Conservation (phyloP, 1,140 invertebrate species). For the Caenorhabditis latens region DNA sequence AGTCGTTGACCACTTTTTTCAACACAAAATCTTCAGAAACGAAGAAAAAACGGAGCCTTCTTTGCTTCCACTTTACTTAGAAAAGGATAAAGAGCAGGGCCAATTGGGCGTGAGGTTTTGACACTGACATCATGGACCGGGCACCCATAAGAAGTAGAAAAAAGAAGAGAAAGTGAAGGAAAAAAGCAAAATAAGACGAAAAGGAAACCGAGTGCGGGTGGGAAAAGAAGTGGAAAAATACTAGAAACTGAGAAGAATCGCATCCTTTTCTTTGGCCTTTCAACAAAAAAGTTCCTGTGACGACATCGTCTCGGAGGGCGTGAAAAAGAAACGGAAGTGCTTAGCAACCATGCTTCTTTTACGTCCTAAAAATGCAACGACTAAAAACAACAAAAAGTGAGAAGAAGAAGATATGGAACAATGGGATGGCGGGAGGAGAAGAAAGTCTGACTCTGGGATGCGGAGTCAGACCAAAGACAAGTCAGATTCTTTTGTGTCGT, state of each 20-base stretch:
- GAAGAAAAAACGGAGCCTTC: neutral
- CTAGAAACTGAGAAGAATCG: slow-evolving; percentile 46
- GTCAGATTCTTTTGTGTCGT: neutral
- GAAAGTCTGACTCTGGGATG: slow-evolving; percentile 11
- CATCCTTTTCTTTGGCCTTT: slow-evolving; percentile 40
- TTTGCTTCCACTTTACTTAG: slow-evolving; percentile 45
- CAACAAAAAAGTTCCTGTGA: slow-evolving; percentile 56
- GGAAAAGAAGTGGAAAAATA: slow-evolving; percentile 25
- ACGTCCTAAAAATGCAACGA: slow-evolving; percentile 28
- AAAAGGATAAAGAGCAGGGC: slow-evolving; percentile 48
- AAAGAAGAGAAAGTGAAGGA: neutral
- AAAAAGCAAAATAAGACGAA: slow-evolving; percentile 38
- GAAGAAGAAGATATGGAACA: slow-evolving; percentile 10
- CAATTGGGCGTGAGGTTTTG: slow-evolving; percentile 45
- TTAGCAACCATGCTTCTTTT: slow-evolving; percentile 49
- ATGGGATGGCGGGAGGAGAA: neutral
- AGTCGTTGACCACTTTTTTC: slow-evolving; percentile 34
- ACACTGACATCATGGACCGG: slow-evolving; percentile 41
- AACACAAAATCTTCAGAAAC: slow-evolving; percentile 40
- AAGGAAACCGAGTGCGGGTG: slow-evolving; percentile 49
- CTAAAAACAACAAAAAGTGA: slow-evolving; percentile 45
- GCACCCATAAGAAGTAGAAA: neutral
- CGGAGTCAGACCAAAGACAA: slow-evolving; percentile 25
- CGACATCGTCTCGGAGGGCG: slow-evolving; percentile 35
- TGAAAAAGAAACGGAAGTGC: slow-evolving; percentile 48